These are phyloP conservation scores for Chiloscyllium plagiosum DNA, from an alignment of 2,113 vertebrate genomes.

Conservation along the genomic window DNA sequence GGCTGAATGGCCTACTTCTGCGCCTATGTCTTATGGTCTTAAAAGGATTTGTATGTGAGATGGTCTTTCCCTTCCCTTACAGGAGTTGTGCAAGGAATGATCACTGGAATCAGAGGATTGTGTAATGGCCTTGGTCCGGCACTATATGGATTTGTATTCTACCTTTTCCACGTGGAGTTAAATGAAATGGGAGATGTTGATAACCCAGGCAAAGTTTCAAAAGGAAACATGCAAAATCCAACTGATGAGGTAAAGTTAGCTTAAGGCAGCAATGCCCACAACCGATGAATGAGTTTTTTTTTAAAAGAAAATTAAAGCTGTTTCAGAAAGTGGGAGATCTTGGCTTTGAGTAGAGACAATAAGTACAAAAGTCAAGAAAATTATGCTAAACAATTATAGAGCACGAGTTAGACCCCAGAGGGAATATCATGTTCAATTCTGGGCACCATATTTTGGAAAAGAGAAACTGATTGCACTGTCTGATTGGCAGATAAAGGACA, in stretches of 20 bases:
- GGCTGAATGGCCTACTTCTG: no score
- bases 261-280: no score
- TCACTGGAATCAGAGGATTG: constrained; percentile 80
- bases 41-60: background rate
- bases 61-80: background rate
- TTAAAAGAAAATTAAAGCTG: background rate
- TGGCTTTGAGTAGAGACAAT: background rate
- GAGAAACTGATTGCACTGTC: background rate
- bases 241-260: constrained; percentile 69
- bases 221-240: constrained; percentile 80
- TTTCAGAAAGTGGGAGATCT: background rate
- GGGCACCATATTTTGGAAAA: no score
- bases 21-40: no score
- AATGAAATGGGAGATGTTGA: constrained; percentile 67
- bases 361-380: background rate
- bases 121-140: constrained; percentile 79
- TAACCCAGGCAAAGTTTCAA: constrained; percentile 62
- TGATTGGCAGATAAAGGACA: background rate
- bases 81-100: constrained; percentile 89
- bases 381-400: background rate
- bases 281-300: no score
- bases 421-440: background rate
- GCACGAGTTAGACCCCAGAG: background rate
- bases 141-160: constrained; percentile 80
- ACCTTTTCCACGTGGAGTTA: constrained; percentile 80